These are phyloP conservation scores for Holothuria glaberrima DNA, from an alignment of 35 echinoderm and acorn worm genomes.

Conservation along the genomic window DNA sequence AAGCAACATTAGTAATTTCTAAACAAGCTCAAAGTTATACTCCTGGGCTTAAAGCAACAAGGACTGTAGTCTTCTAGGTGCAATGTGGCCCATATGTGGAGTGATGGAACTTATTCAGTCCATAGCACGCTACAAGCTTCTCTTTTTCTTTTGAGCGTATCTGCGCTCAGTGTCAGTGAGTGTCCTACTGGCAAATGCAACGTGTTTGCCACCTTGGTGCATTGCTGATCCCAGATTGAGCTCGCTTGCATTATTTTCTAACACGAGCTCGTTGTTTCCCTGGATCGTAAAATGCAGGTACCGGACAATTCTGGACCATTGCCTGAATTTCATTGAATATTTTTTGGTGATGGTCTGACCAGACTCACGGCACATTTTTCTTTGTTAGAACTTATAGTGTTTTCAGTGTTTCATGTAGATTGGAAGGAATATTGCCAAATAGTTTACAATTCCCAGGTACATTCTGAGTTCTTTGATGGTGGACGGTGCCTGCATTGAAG, in stretches of 20 bases:
- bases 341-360: constrained; percentile 27
- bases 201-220: constrained; percentile 65
- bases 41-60: constrained; percentile 58
- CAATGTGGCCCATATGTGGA: constrained; percentile 68
- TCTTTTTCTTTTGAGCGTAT: constrained; percentile 74
- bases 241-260: constrained; percentile 67
- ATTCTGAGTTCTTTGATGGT: constrained; percentile 31
- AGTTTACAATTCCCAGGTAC: constrained; percentile 60
- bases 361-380: not conserved
- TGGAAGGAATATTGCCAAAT: constrained; percentile 38
- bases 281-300: constrained; percentile 62
- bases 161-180: constrained; percentile 62
- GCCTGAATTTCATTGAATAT: constrained; percentile 17
- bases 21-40: constrained; percentile 65
- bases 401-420: constrained; percentile 54
- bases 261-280: constrained; percentile 34
- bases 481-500: not conserved
- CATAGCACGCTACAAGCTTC: constrained; percentile 56
- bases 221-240: constrained; percentile 49
- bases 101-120: constrained; percentile 60
- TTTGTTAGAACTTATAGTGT: constrained; percentile 20
- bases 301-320: not conserved
- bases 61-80: constrained; percentile 62
- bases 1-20: too few species aligned
- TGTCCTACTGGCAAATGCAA: constrained; percentile 61